Percentiles rank a stretch among this genome's conserved stretches.
These are phyloP conservation scores for Chelon labrosus DNA, from an alignment of 2,797 vertebrate genomes.

Conservation along the genomic window DNA sequence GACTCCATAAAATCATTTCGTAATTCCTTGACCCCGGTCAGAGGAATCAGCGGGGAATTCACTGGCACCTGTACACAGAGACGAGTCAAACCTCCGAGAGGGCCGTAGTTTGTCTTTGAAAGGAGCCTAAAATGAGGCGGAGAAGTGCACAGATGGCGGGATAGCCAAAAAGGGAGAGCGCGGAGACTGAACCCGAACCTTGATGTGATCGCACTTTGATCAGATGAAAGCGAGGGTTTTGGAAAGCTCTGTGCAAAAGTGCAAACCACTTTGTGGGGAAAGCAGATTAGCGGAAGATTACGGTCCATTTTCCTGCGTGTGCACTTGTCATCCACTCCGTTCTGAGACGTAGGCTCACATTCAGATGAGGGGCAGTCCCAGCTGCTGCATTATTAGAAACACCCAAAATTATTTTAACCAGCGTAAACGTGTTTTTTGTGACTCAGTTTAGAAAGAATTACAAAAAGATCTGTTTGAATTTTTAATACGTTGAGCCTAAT, in stretches of 20 bases:
- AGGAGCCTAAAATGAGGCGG: conserved; percentile 38
- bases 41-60: conserved; percentile 43
- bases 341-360: not conserved
- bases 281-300: conserved; percentile 42
- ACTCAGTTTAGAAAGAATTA: too few species aligned
- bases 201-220: conserved; percentile 42
- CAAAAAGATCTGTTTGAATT: too few species aligned
- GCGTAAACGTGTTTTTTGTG: too few species aligned
- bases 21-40: conserved; percentile 63
- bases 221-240: conserved; percentile 33
- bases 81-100: conserved; percentile 38
- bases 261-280: conserved; percentile 6
- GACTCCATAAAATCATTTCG: conserved; percentile 36
- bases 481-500: too few species aligned
- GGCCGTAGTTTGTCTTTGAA: conserved; percentile 35
- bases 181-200: conserved; percentile 33
- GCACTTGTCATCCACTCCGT: conserved; percentile 13
- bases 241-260: conserved; percentile 20
- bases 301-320: conserved; percentile 11
- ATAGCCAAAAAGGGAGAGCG: conserved; percentile 43
- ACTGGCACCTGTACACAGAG: conserved; percentile 59
- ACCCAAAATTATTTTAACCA: not conserved
- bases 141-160: conserved; percentile 31
- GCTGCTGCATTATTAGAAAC: not conserved
- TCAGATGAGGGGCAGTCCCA: not conserved